Percentiles rank a stretch among this genome's conserved stretches.
Evolutionary conservation across 2,797 vertebrate genomes (phyloP).

Genomic region (Danionella dracula): DNA sequence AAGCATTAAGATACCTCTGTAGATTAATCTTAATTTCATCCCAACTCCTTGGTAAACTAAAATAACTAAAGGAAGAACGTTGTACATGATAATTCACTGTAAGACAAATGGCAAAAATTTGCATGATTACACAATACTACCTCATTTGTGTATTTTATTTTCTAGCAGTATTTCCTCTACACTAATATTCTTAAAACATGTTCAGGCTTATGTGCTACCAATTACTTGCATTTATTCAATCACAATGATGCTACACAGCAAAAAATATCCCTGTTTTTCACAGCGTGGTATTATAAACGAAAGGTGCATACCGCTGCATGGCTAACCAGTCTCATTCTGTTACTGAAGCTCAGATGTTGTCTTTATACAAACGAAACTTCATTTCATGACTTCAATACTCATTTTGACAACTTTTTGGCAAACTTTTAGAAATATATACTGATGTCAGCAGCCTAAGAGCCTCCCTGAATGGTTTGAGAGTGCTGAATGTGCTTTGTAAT

Average conservation of each 20-base stretch:
- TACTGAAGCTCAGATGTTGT: not conserved
- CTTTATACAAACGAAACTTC: conserved; percentile 11
- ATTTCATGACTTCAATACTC: no score
- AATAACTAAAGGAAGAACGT: conserved; percentile 33
- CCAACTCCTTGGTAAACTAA: conserved; percentile 38
- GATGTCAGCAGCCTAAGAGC: conserved; percentile 1
- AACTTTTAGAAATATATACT: no score
- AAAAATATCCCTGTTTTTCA: conserved; percentile 6
- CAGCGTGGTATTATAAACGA: conserved; percentile 17
- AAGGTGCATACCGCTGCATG: conserved; percentile 19
- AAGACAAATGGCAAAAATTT: conserved; percentile 39
- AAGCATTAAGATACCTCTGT: not conserved
- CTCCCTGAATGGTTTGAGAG: not conserved
- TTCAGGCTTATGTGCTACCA: conserved; percentile 31
- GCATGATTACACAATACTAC: conserved; percentile 31
- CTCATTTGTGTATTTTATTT: conserved; percentile 24
- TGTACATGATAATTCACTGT: conserved; percentile 31
- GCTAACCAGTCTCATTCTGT: conserved; percentile 22
- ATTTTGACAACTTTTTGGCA: no score
- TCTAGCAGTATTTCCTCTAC: conserved; percentile 21
- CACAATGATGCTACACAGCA: conserved; percentile 26
- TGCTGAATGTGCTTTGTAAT: conserved; percentile 29
- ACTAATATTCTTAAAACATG: conserved; percentile 30
- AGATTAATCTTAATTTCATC: conserved; percentile 13
- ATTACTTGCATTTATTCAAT: conserved; percentile 19